These are phyloP conservation scores for Cryptosula pallasiana DNA, from an alignment of 2,888 invertebrate species.

Conservation along the genomic window DNA sequence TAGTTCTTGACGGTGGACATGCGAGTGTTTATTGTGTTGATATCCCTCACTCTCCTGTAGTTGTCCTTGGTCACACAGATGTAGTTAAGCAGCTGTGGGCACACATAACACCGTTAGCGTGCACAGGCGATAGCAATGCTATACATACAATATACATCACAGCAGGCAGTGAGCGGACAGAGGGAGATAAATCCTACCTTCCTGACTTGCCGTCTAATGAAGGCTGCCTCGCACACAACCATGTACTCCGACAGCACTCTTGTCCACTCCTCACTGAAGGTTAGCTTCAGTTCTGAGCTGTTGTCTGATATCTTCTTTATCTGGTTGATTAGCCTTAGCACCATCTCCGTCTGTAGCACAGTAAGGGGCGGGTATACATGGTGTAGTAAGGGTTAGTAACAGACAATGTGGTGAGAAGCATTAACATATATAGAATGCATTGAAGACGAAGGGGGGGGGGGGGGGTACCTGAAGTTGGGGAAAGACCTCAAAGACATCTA, in stretches of 20 bases:
- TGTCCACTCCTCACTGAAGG: constrained; percentile 46
- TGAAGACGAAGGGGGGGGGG: not conserved
- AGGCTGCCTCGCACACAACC: constrained; percentile 64
- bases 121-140: too few relatives aligned
- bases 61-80: constrained; percentile 93
- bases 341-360: not conserved
- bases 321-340: constrained; percentile 32
- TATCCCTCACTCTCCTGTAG: constrained; percentile 86
- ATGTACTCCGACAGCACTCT: constrained; percentile 46
- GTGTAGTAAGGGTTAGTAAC: too few relatives aligned
- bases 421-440: not conserved
- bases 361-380: not conserved
- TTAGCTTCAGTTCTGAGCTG: constrained; percentile 23
- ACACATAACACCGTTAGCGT: not conserved
- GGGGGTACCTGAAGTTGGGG: constrained; percentile 64
- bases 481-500: constrained; percentile 89
- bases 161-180: not conserved
- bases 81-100: constrained; percentile 66
- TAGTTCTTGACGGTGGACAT: not conserved
- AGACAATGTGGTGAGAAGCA: too few relatives aligned
- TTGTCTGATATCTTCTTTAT: constrained; percentile 49
- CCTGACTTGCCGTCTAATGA: constrained; percentile 74
- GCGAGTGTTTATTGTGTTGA: constrained; percentile 81
- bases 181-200: constrained; percentile 56
- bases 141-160: not conserved